Percentiles rank a stretch among this genome's conserved stretches.
Conservation (phyloP, 1,140 invertebrate species). For the Gryon sp. region DNA sequence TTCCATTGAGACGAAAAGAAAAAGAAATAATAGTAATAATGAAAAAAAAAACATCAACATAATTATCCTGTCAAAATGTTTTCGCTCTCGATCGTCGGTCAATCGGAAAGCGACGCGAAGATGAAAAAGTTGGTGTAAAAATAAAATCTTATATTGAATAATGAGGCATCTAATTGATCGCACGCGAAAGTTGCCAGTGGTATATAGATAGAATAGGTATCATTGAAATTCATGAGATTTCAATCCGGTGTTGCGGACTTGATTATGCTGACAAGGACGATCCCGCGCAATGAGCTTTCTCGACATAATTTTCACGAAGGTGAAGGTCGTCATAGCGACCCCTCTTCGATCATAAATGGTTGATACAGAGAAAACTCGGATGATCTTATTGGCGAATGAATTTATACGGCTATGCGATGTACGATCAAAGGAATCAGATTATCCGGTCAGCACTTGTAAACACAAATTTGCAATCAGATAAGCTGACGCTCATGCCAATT, state of each 20-base stretch:
- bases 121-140: slow-evolving; percentile 7
- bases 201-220: slow-evolving; percentile 29
- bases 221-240: slow-evolving; percentile 58
- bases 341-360: slow-evolving; percentile 50
- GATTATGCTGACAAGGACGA: slow-evolving; percentile 47
- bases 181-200: slow-evolving; percentile 57
- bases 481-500: not conserved
- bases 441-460: slow-evolving; percentile 11
- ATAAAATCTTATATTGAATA: slow-evolving; percentile 20
- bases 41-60: not conserved
- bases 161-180: slow-evolving; percentile 42
- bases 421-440: slow-evolving; percentile 14
- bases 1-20: no score
- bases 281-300: slow-evolving; percentile 54
- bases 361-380: slow-evolving; percentile 37
- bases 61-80: slow-evolving; percentile 28
- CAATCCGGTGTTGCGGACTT: slow-evolving; percentile 41
- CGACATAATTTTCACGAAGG: slow-evolving; percentile 51
- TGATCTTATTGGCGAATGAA: slow-evolving; percentile 3
- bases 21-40: not conserved
- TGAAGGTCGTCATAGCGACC: slow-evolving; percentile 53
- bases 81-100: slow-evolving; percentile 9
- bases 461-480: slow-evolving; percentile 21
- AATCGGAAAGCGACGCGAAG: slow-evolving; percentile 3
- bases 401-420: not conserved